Evolutionary conservation across 2,888 invertebrate genomes (phyloP).

Genomic region (Tineola bisselliella): DNA sequence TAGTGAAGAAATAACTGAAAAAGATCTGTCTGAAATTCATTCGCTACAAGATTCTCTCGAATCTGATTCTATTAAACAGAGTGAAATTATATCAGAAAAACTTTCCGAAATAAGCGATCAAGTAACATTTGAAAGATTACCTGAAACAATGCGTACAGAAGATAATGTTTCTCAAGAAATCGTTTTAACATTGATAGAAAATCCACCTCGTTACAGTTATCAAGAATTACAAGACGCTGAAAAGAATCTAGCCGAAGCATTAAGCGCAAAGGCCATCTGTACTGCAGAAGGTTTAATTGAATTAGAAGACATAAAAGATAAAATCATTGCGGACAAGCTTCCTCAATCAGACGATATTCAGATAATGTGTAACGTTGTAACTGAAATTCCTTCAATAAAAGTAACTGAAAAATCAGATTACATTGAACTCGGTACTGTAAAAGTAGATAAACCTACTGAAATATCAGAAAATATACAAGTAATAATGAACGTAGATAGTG

Average conservation of each 20-base stretch:
- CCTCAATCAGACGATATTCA: background rate
- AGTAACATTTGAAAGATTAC: too few relatives aligned
- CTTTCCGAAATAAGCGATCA: too few relatives aligned
- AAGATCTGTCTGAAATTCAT: too few relatives aligned
- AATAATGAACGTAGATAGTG: too few relatives aligned
- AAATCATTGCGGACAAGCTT: background rate
- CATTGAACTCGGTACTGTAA: background rate
- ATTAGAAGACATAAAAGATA: background rate
- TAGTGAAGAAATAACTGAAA: too few relatives aligned
- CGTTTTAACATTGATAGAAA: background rate
- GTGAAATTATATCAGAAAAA: too few relatives aligned
- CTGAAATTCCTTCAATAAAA: background rate
- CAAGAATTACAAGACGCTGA: constrained; percentile 31
- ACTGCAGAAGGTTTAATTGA: background rate
- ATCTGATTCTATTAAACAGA: too few relatives aligned
- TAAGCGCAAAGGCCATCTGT: background rate
- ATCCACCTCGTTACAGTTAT: constrained; percentile 19
- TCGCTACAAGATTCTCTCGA: too few relatives aligned
- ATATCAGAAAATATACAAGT: background rate
- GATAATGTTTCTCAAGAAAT: background rate
- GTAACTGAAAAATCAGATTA: background rate
- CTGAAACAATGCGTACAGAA: too few relatives aligned
- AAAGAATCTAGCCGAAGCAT: constrained; percentile 21
- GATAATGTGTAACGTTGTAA: background rate
- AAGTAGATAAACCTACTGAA: background rate